Percentiles rank a stretch among this genome's conserved stretches.
Conservation (phyloP, 2,113 vertebrate species). For the Cathartes aura region DNA sequence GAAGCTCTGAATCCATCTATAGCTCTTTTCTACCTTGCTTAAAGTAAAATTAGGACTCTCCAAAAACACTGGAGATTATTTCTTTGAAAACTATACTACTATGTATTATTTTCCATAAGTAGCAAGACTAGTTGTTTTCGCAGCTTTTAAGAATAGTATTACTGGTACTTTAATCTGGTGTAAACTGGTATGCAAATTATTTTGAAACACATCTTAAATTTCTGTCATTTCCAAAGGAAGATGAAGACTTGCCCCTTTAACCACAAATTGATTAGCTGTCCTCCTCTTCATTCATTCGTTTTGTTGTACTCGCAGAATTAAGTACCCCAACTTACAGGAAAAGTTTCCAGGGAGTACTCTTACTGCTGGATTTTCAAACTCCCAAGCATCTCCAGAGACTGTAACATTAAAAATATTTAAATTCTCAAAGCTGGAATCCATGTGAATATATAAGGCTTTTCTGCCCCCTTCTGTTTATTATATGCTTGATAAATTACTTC, state of each 20-base stretch:
- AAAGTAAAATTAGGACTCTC: neutral
- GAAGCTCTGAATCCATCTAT: neutral
- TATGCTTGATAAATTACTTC: neutral
- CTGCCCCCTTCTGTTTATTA: constrained; percentile 69
- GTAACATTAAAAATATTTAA: neutral
- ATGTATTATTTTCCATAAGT: neutral
- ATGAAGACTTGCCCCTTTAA: neutral
- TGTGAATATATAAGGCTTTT: constrained; percentile 20
- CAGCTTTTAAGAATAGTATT: neutral
- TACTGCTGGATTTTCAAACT: neutral
- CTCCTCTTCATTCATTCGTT: neutral
- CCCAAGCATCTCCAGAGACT: neutral
- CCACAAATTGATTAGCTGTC: neutral
- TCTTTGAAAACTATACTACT: neutral
- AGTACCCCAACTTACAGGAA: neutral
- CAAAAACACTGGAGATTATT: accelerated
- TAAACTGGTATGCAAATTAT: neutral
- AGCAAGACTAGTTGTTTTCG: neutral
- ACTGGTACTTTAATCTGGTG: neutral
- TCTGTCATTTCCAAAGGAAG: neutral
- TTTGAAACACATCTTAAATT: neutral
- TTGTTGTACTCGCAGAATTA: neutral
- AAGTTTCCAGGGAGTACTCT: neutral
- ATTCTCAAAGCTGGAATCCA: neutral
- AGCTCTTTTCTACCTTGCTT: neutral